These are phyloP conservation scores for Sinotaia quadrata DNA, from an alignment of 2,888 invertebrate genomes.

Conservation along the genomic window DNA sequence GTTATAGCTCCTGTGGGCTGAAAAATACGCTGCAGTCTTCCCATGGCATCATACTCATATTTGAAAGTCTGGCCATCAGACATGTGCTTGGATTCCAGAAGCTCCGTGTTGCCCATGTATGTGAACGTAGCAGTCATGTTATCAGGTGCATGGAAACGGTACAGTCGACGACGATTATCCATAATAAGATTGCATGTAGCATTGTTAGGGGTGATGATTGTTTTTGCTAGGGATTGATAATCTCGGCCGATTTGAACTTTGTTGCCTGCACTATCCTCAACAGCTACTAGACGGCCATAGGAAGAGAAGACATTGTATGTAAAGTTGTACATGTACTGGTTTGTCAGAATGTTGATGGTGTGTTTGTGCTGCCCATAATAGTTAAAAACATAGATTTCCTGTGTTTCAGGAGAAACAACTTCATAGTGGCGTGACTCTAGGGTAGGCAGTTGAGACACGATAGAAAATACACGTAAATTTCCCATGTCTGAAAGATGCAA, in stretches of 20 bases:
- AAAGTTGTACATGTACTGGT: slow-evolving; percentile 93
- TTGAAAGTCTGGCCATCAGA: slow-evolving; percentile 84
- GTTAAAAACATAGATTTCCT: slow-evolving; percentile 81
- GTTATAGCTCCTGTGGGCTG: slow-evolving; percentile 95
- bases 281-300: slow-evolving; percentile 92
- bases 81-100: slow-evolving; percentile 77
- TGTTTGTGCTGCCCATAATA: slow-evolving; percentile 94
- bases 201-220: slow-evolving; percentile 75
- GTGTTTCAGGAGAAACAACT: slow-evolving; percentile 92
- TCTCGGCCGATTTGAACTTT: slow-evolving; percentile 89
- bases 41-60: slow-evolving; percentile 92
- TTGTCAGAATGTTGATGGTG: slow-evolving; percentile 95
- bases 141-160: slow-evolving; percentile 89
- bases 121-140: slow-evolving; percentile 95
- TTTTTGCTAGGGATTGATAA: slow-evolving; percentile 85
- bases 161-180: slow-evolving; percentile 93
- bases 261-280: slow-evolving; percentile 90
- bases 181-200: slow-evolving; percentile 78
- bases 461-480: slow-evolving; percentile 79
- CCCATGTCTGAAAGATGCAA: slow-evolving; percentile 96
- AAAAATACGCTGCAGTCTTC: slow-evolving; percentile 87
- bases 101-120: slow-evolving; percentile 89
- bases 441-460: slow-evolving; percentile 66
- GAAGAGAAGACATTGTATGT: slow-evolving; percentile 97
- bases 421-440: slow-evolving; percentile 79